phyloP scores from a whole-genome alignment of 2,797 vertebrate genomes.

The Premnoplex brunnescens region DNA sequence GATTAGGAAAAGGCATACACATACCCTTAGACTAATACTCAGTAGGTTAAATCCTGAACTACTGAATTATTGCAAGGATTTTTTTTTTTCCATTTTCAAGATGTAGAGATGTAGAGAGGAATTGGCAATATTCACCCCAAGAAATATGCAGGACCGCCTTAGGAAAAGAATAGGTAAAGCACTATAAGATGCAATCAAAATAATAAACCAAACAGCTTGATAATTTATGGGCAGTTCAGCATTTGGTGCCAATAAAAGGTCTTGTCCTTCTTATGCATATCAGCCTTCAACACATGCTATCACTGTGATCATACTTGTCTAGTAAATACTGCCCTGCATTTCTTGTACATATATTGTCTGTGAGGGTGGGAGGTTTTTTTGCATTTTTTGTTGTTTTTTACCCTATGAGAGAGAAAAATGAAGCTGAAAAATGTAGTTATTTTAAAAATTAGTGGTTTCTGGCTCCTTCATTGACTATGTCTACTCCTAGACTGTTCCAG shows the following conservation, averaged over 20 bases:
- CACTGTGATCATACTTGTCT: background rate
- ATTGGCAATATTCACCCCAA: background rate
- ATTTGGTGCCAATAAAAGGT: background rate
- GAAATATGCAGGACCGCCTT: background rate
- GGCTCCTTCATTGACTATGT: background rate
- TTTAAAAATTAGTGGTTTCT: background rate
- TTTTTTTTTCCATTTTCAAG: background rate
- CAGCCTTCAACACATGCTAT: background rate
- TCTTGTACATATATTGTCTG: background rate
- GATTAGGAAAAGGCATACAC: background rate
- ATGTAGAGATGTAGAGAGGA: background rate
- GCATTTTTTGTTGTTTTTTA: background rate
- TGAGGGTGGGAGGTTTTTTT: rapidly evolving
- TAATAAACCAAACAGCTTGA: background rate
- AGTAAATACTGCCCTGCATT: background rate
- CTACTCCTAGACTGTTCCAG: background rate
- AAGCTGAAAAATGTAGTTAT: background rate
- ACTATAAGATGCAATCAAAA: background rate
- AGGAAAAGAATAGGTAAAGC: background rate
- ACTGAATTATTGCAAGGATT: background rate
- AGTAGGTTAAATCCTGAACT: background rate
- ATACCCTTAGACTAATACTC: background rate
- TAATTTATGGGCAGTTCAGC: background rate
- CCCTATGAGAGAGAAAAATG: background rate
- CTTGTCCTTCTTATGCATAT: background rate